A percentile compares a stretch with the other conserved stretches of the same genome.
Conservation (phyloP, 2,797 vertebrate species). For the Tokudaia muenninki region DNA sequence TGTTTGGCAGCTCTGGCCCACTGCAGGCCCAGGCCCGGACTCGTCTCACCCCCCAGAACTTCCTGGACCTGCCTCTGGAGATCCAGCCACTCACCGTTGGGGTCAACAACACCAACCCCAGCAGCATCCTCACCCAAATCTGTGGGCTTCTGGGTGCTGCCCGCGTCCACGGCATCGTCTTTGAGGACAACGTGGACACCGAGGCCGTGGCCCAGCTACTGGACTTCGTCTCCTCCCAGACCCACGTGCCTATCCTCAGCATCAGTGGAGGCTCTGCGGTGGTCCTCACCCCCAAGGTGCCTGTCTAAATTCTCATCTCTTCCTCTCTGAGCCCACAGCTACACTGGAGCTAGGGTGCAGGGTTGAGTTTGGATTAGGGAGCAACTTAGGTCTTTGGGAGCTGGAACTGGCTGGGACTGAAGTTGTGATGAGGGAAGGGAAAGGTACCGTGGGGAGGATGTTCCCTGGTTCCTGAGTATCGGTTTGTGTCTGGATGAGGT, state of each 20-base stretch:
- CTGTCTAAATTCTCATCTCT: neutral
- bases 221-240: conserved; percentile 97
- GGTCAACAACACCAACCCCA: conserved; percentile 97
- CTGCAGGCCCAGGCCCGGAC: conserved; percentile 94
- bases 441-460: neutral
- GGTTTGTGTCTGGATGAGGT: neutral
- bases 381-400: neutral
- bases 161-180: conserved; percentile 95
- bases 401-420: conserved; percentile 67
- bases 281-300: conserved; percentile 97
- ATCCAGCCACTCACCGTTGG: conserved; percentile 96
- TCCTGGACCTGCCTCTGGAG: conserved; percentile 96
- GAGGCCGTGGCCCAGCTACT: conserved; percentile 98
- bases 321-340: neutral
- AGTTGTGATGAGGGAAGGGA: neutral
- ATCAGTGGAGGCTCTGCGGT: conserved; percentile 97
- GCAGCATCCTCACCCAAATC: conserved; percentile 95
- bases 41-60: conserved; percentile 95
- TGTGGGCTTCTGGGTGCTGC: conserved; percentile 94
- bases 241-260: conserved; percentile 95
- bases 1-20: conserved; percentile 95
- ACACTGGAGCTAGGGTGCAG: neutral
- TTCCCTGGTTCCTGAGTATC: neutral
- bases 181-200: conserved; percentile 96
- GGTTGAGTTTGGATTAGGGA: neutral